These are phyloP conservation scores for Ichneumon xanthorius DNA, from an alignment of 2,888 invertebrate genomes.

Conservation along the genomic window DNA sequence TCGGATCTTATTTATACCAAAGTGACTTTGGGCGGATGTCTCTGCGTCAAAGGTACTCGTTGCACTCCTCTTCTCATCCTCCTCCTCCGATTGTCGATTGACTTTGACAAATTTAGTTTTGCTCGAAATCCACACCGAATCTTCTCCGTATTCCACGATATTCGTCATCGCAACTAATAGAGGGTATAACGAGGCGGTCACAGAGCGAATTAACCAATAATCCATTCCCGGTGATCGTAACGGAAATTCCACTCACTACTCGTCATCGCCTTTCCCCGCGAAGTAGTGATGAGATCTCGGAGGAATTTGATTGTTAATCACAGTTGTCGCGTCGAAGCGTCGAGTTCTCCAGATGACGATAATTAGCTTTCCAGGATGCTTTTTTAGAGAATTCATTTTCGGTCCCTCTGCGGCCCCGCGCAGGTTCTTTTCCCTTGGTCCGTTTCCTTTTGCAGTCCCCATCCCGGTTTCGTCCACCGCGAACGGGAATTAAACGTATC, in stretches of 20 bases:
- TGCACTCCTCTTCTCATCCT: no score
- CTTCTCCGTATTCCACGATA: neutral
- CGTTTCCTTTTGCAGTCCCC: slow-evolving; percentile 20
- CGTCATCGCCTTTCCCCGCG: neutral
- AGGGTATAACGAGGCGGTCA: neutral
- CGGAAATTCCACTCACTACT: neutral
- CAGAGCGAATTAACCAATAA: neutral
- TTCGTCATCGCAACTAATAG: neutral
- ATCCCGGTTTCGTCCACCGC: slow-evolving; percentile 36
- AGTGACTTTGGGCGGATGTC: neutral
- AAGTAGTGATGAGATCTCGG: slow-evolving; percentile 22
- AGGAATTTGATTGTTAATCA: neutral
- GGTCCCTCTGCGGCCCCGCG: slow-evolving; percentile 42
- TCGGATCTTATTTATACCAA: neutral
- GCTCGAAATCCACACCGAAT: neutral
- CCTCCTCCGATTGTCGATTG: neutral
- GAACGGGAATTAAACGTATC: slow-evolving; percentile 67
- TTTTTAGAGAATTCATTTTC: slow-evolving; percentile 71
- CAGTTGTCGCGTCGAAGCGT: neutral
- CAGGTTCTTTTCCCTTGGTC: slow-evolving; percentile 32
- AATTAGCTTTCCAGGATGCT: slow-evolving; percentile 37
- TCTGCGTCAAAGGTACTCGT: neutral
- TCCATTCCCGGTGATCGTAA: slow-evolving; percentile 1
- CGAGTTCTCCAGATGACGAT: slow-evolving; percentile 44
- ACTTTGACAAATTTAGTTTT: neutral